Evolutionary conservation across 2,113 vertebrate genomes (phyloP).

Genomic region (Girardinichthys multiradiatus): DNA sequence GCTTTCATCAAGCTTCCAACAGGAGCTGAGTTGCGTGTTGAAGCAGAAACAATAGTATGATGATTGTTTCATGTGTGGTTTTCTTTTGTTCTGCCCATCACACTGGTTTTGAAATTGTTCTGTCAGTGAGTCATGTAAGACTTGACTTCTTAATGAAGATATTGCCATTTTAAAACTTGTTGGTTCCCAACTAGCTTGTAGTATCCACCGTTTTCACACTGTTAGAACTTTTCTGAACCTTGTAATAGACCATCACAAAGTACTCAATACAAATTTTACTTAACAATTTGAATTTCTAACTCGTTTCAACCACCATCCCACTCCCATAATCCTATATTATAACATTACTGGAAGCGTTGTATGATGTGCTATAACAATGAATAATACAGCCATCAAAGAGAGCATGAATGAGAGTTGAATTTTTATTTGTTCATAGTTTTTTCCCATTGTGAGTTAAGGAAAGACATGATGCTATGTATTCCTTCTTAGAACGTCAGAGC

Average conservation of each 20-base stretch:
- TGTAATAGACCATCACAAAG: neutral
- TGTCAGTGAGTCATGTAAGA: neutral
- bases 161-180: constrained; percentile 20
- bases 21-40: constrained; percentile 1
- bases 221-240: neutral
- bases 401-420: neutral
- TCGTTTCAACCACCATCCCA: too few relatives aligned
- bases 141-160: constrained; percentile 9
- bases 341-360: neutral
- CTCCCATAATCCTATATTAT: too few relatives aligned
- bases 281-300: too few relatives aligned
- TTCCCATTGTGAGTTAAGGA: too few relatives aligned
- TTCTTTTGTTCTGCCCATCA: constrained; percentile 3
- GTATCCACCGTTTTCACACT: neutral
- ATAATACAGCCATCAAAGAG: neutral
- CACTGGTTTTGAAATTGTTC: constrained; percentile 3
- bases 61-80: neutral
- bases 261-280: neutral
- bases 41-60: constrained; percentile 8
- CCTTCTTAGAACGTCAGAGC: too few relatives aligned
- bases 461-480: too few relatives aligned
- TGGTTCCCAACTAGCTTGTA: constrained; percentile 15
- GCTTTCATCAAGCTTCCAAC: constrained; percentile 15
- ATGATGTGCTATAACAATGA: neutral
- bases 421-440: too few relatives aligned